Percentiles rank a stretch among this genome's conserved stretches.
phyloP scores from a whole-genome alignment of 2,797 vertebrate genomes.

The Pterois miles region DNA sequence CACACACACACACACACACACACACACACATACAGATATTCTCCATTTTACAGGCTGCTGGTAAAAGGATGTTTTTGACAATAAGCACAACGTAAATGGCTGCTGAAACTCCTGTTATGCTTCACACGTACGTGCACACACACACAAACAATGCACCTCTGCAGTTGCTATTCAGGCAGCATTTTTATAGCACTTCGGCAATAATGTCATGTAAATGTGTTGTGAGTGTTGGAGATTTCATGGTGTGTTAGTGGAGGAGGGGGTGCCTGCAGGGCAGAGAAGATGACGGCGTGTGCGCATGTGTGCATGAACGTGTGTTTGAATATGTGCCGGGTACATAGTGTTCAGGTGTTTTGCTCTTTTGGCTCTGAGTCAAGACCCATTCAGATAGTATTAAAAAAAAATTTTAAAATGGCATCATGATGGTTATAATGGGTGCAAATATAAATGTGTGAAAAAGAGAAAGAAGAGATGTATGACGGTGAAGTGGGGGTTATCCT shows the following conservation, averaged over 20 bases:
- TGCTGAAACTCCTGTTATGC: slow-evolving; percentile 12
- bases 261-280: slow-evolving; percentile 36
- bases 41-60: slow-evolving; percentile 5
- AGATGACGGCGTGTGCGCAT: not conserved
- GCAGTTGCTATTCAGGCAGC: slow-evolving; percentile 52
- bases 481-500: not conserved
- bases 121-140: not conserved
- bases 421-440: not conserved
- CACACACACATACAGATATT: not conserved
- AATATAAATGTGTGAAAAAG: not conserved
- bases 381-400: slow-evolving; percentile 19
- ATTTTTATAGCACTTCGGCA: slow-evolving; percentile 55
- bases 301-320: slow-evolving; percentile 5
- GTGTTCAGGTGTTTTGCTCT: slow-evolving; percentile 24
- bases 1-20: not conserved
- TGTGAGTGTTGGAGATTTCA: slow-evolving; percentile 70
- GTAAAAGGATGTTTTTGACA: slow-evolving; percentile 26
- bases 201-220: slow-evolving; percentile 68
- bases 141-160: slow-evolving; percentile 14
- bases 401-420: slow-evolving; percentile 16
- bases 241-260: slow-evolving; percentile 49
- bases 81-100: slow-evolving; percentile 18
- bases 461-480: not conserved
- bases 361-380: not conserved
- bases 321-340: not conserved